Evolutionary conservation across 2,888 invertebrate species (phyloP).

Genomic region (Argyresthia albistria): DNA sequence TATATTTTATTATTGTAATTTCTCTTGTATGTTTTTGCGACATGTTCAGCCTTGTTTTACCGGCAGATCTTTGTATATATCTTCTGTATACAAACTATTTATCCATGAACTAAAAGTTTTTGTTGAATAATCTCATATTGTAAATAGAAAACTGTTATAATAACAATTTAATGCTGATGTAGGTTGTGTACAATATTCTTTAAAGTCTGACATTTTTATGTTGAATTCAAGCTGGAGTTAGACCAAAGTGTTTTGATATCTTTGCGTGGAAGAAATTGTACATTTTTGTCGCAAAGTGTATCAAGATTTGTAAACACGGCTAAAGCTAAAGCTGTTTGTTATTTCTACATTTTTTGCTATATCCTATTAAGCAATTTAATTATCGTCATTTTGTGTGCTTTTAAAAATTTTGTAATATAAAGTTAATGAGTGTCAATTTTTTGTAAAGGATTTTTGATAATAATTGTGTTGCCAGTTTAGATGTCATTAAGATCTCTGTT

Average conservation of each 20-base stretch:
- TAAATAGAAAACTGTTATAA: conserved; percentile 9
- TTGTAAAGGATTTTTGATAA: not conserved
- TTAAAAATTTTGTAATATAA: conserved; percentile 10
- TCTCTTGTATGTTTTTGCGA: conserved; percentile 28
- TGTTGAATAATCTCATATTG: conserved; percentile 11
- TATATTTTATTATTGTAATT: not conserved
- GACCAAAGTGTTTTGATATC: conserved; percentile 75
- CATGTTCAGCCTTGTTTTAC: conserved; percentile 44
- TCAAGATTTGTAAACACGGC: conserved; percentile 42
- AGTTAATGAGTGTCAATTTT: not conserved
- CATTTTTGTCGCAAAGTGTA: conserved; percentile 53
- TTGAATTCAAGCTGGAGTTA: conserved; percentile 74
- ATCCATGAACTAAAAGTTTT: conserved; percentile 11
- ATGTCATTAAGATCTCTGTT: conserved; percentile 35
- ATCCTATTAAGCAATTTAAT: conserved; percentile 29
- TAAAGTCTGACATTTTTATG: conserved; percentile 22
- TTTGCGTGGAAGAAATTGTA: conserved; percentile 47
- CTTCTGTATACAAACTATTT: conserved; percentile 39
- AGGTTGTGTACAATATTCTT: not conserved
- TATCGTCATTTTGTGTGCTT: conserved; percentile 28
- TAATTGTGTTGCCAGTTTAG: not conserved
- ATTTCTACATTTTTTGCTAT: conserved; percentile 11
- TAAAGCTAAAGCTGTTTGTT: conserved; percentile 34
- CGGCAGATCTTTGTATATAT: conserved; percentile 69
- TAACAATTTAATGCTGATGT: not conserved